Evolutionary conservation across 2,888 invertebrate species (phyloP), one percentile per base, ranked within the genome.

Genomic region (Therioaphis trifolii): DNA sequence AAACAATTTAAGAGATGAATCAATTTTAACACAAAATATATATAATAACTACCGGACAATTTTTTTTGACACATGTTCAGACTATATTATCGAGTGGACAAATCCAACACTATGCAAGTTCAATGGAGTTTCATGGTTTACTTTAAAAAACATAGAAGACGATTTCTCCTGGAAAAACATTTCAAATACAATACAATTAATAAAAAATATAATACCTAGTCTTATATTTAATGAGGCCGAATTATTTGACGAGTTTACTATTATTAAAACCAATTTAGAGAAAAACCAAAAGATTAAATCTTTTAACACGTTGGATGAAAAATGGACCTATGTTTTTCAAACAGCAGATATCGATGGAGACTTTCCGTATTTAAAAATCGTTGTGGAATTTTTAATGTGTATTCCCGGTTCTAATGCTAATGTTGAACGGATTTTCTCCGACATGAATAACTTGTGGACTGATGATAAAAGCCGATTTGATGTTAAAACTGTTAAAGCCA

Each of bases 1-100:
- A 27, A 61, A 27, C 61, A 61, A 61, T 27, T 61, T 61, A 61
- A 61, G 24, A 61, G 61, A 61, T 61, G 61, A 61, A 61, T 61
- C 61, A 27, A 61, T 61, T 61, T 27, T 61, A 4, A 61, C 61
- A 61, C 61, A 27, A 46, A 46, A 46, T 46, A 46, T 46, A 46
- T 46, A 46, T 46, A 46, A 46, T 46, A 46, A 46, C 46, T 46
- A 4, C 11, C 46, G 46, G 46, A 46, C 2, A 46, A 46, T 46
- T 46, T 46, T 46, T 46, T 46, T 46, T 46, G 46, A 46, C 46
- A 46, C 46, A 46, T 46, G 43, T 43, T 43, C 43, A 43, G 43
- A 43, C 43, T 43, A 43, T 43, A 43, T 43, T 43, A 43, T 11
- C 43, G 43, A 43, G 43, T 43, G 43, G 43, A 43, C 43, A 43